Percentiles rank a stretch among this genome's conserved stretches.
Evolutionary conservation across 2,113 vertebrate genomes (phyloP).

Genomic region (Nycticebus coucang): DNA sequence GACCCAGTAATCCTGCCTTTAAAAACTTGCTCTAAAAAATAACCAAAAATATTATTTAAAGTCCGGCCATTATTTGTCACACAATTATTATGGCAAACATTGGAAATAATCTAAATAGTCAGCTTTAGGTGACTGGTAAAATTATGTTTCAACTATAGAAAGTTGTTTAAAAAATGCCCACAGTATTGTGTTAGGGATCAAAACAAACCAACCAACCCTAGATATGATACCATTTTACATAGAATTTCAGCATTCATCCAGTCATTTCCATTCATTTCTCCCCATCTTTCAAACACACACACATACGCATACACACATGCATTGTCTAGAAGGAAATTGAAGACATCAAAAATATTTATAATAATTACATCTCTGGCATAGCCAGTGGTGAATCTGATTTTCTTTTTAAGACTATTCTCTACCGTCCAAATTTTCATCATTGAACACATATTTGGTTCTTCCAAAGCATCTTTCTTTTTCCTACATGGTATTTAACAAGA

Average conservation of each 20-base stretch:
- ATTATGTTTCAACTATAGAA: not conserved
- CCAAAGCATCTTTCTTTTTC: not conserved
- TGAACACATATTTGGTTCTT: not conserved
- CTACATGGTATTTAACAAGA: not conserved
- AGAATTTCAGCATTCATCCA: not conserved
- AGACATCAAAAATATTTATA: not conserved
- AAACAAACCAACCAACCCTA: not conserved
- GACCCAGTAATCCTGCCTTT: not conserved
- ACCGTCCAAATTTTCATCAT: not conserved
- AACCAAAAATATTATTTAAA: not conserved
- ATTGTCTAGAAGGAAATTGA: not conserved
- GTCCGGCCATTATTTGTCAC: not conserved
- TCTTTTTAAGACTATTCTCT: constrained; percentile 14
- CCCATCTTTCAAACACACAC: not conserved
- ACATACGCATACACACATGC: not conserved
- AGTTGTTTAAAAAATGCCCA: not conserved
- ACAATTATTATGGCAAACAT: constrained; percentile 42
- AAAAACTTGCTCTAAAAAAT: constrained; percentile 32
- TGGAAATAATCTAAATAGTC: not conserved
- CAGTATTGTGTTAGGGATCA: not conserved
- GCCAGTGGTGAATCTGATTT: not conserved
- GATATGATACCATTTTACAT: not conserved
- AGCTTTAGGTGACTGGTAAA: not conserved
- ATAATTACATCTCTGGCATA: not conserved
- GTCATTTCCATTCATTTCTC: not conserved